These are phyloP conservation scores for Baronia brevicornis DNA, from an alignment of 2,888 invertebrate species.

Conservation along the genomic window DNA sequence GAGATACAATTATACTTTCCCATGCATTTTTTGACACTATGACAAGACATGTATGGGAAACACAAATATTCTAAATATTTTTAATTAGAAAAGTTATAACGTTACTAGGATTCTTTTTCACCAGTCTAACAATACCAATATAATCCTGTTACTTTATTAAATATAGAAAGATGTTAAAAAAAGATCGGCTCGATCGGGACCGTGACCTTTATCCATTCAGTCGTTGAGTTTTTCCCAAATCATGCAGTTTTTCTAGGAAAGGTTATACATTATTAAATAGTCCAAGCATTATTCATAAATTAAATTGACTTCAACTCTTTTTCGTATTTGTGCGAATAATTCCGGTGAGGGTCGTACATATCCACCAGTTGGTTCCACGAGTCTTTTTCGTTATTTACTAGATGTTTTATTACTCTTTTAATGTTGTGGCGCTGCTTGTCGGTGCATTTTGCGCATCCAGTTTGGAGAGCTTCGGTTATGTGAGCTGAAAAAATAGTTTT, in stretches of 20 bases:
- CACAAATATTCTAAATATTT: too few species aligned
- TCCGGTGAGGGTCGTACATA: constrained; percentile 46
- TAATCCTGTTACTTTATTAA: too few species aligned
- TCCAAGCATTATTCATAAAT: constrained; percentile 7
- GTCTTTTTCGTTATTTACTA: constrained; percentile 31
- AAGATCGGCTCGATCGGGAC: too few species aligned
- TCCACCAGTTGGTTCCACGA: constrained; percentile 40
- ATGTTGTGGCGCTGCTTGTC: constrained; percentile 25
- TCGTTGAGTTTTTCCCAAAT: not conserved
- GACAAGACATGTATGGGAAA: too few species aligned
- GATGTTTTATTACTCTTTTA: constrained; percentile 27
- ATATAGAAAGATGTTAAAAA: too few species aligned
- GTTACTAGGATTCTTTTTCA: too few species aligned
- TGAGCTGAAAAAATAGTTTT: constrained; percentile 33
- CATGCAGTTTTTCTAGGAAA: not conserved
- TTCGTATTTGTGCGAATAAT: constrained; percentile 40
- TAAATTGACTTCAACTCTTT: constrained; percentile 12
- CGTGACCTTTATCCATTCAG: not conserved
- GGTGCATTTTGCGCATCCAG: constrained; percentile 35
- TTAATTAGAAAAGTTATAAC: too few species aligned
- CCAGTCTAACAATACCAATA: too few species aligned
- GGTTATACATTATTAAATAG: not conserved
- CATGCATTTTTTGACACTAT: too few species aligned
- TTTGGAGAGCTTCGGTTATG: constrained; percentile 37
- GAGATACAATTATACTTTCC: too few species aligned